A percentile compares a stretch with the other conserved stretches of the same genome.
Evolutionary conservation across 2,113 vertebrate genomes (phyloP).

Genomic region (Cynoglossus semilaevis): DNA sequence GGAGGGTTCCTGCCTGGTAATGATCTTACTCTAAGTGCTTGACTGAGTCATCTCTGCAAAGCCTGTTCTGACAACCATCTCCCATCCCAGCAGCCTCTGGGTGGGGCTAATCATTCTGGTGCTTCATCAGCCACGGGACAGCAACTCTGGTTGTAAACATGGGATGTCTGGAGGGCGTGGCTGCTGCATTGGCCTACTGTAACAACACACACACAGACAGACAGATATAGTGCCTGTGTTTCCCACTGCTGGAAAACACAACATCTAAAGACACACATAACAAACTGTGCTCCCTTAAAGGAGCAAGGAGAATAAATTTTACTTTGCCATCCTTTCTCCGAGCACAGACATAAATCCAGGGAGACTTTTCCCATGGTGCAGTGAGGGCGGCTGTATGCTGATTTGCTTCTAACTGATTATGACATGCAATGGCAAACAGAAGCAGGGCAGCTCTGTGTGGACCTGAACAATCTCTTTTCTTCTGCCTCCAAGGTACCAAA

Average conservation of each 20-base stretch:
- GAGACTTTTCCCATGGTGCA: slow-evolving; percentile 33
- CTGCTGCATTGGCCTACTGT: slow-evolving; percentile 57
- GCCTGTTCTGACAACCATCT: slow-evolving; percentile 58
- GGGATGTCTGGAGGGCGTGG: slow-evolving; percentile 59
- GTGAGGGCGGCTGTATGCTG: slow-evolving; percentile 43
- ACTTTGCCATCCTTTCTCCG: slow-evolving; percentile 31
- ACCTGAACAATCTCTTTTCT: slow-evolving; percentile 50
- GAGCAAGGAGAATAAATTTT: slow-evolving; percentile 16
- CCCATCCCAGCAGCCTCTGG: slow-evolving; percentile 58
- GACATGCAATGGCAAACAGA: slow-evolving; percentile 57
- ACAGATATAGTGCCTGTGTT: slow-evolving; percentile 30
- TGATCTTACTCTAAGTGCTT: slow-evolving; percentile 68
- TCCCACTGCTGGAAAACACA: slow-evolving; percentile 22
- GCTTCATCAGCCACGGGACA: slow-evolving; percentile 61
- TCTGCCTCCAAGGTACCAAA: slow-evolving; percentile 47
- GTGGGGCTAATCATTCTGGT: slow-evolving; percentile 61
- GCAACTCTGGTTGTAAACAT: slow-evolving; percentile 53
- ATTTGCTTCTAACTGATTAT: slow-evolving; percentile 58
- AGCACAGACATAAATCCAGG: slow-evolving; percentile 24
- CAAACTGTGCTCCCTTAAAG: background rate
- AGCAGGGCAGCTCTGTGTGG: slow-evolving; percentile 46
- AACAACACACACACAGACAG: slow-evolving; percentile 19
- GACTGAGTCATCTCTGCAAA: slow-evolving; percentile 61
- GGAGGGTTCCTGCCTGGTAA: slow-evolving; percentile 58
- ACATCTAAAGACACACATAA: slow-evolving; percentile 14